Conservation (phyloP, 2,113 vertebrate genomes). For the Columba livia region DNA sequence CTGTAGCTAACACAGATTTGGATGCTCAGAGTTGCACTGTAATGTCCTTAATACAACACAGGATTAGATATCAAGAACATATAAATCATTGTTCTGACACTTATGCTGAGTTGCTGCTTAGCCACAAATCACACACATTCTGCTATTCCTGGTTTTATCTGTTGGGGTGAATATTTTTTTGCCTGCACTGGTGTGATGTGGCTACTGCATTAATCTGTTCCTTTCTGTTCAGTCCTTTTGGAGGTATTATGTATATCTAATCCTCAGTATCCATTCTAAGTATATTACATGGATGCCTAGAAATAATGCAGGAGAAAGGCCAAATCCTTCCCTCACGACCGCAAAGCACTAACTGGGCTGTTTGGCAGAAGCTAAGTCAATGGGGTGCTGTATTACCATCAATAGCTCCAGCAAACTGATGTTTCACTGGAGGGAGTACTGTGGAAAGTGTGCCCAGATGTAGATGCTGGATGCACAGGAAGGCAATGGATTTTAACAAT, state of each 20-base stretch:
- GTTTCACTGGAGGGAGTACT: not conserved
- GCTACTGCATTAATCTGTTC: not conserved
- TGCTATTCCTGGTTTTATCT: not conserved
- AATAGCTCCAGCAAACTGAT: not conserved
- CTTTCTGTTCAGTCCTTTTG: not conserved
- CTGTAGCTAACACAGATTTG: not conserved
- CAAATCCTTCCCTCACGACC: not conserved
- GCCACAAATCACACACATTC: not conserved
- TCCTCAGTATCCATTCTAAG: not conserved
- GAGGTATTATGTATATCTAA: not conserved
- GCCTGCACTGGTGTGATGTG: not conserved
- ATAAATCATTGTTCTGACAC: not conserved
- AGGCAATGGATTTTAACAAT: not conserved
- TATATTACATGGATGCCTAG: not conserved
- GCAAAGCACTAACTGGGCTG: not conserved
- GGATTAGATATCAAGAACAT: constrained; percentile 9
- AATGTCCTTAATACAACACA: not conserved
- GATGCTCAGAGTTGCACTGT: not conserved
- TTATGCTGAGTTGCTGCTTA: not conserved
- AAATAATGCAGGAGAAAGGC: not conserved
- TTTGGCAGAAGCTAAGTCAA: not conserved
- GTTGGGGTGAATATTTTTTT: not conserved
- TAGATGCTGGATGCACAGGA: not conserved
- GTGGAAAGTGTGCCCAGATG: not conserved
- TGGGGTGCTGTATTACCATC: not conserved